A percentile compares a stretch with the other conserved stretches of the same genome.
Evolutionary conservation across 2,113 vertebrate genomes (phyloP).

Genomic region (Pituophis catenifer): DNA sequence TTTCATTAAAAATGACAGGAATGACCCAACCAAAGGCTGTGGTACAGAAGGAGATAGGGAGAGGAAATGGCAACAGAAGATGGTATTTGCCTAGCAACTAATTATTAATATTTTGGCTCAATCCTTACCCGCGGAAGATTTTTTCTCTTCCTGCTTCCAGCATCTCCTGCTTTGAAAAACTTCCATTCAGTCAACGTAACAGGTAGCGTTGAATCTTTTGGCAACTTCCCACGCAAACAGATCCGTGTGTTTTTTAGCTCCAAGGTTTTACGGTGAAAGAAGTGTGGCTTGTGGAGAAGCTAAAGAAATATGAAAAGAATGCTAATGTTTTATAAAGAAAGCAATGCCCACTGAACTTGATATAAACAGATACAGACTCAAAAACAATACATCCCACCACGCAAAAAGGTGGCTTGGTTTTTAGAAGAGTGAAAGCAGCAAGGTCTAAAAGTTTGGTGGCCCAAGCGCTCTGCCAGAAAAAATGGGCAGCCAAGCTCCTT

Average conservation of each 20-base stretch:
- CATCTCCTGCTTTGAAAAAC: slow-evolving; percentile 70
- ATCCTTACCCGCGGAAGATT: slow-evolving; percentile 72
- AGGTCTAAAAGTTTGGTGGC: background rate
- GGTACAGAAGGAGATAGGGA: background rate
- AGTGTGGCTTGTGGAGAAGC: slow-evolving; percentile 82
- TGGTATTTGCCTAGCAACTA: background rate
- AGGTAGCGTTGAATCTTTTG: slow-evolving; percentile 74
- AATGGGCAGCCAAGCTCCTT: too few species aligned
- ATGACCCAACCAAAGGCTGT: background rate
- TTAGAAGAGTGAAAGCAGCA: background rate
- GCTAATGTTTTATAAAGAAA: background rate
- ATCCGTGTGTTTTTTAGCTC: slow-evolving; percentile 67
- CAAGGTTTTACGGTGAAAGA: slow-evolving; percentile 71
- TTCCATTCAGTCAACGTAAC: slow-evolving; percentile 76
- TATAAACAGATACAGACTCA: background rate
- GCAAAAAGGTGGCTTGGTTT: background rate
- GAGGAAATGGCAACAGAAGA: background rate
- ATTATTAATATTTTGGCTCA: background rate
- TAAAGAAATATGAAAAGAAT: slow-evolving; percentile 48
- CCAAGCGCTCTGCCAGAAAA: too few species aligned
- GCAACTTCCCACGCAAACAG: slow-evolving; percentile 55
- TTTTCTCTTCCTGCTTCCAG: slow-evolving; percentile 65
- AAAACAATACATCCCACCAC: background rate
- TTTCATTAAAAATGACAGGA: background rate
- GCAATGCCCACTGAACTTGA: background rate